Percentiles rank a stretch among this genome's conserved stretches.
Evolutionary conservation across 2,797 vertebrate genomes (phyloP).

Genomic region (Cheirogaleus major): DNA sequence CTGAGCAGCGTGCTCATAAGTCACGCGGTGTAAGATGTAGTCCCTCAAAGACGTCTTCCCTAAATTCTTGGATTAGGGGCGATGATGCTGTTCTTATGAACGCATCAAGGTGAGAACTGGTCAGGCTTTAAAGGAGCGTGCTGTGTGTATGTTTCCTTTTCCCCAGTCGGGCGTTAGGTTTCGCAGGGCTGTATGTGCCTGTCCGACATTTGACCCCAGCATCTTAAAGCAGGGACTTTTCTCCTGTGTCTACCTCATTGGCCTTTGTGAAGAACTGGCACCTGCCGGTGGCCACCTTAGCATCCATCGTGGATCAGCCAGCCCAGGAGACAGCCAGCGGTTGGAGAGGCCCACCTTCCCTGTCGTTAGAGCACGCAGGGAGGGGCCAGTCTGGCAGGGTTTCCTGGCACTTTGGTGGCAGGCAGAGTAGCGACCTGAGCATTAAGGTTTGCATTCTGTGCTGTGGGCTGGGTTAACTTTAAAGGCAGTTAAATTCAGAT

Average conservation of each 20-base stretch:
- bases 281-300: background rate
- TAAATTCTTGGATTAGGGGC: background rate
- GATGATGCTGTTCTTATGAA: background rate
- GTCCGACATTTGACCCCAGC: background rate
- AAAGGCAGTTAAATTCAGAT: background rate
- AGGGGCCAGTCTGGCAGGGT: background rate
- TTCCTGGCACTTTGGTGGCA: background rate
- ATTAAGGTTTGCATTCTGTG: background rate
- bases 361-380: background rate
- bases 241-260: background rate
- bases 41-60: background rate
- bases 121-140: background rate
- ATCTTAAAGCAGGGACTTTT: background rate
- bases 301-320: fast-evolving
- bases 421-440: background rate
- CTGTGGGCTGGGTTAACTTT: background rate
- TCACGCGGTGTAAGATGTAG: fast-evolving
- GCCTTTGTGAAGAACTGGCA: background rate
- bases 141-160: background rate
- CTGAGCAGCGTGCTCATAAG: fast-evolving
- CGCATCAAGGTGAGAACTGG: background rate
- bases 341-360: background rate
- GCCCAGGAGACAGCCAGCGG: background rate
- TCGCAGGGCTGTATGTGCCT: background rate
- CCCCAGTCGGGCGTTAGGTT: background rate